Evolutionary conservation across 2,888 invertebrate species (phyloP).

Genomic region (Isoperla grammatica): DNA sequence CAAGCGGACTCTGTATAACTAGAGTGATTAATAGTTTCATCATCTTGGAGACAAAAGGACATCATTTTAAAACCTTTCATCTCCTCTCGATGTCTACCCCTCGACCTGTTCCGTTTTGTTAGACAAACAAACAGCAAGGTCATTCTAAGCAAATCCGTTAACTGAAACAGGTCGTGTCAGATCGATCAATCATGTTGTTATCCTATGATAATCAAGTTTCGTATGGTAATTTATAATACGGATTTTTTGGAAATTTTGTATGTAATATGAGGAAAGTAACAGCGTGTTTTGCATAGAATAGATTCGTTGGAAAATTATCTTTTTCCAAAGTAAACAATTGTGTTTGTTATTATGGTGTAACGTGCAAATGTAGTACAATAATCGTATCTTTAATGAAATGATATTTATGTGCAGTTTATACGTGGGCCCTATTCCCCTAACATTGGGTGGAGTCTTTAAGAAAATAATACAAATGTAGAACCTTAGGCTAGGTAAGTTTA

Average conservation of each 20-base stretch:
- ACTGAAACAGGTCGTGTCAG: not conserved
- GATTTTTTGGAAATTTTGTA: not conserved
- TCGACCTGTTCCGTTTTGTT: not conserved
- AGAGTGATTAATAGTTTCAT: slow-evolving; percentile 10
- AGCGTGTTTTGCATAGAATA: too few relatives aligned
- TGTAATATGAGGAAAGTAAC: too few relatives aligned
- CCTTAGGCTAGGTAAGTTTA: too few relatives aligned
- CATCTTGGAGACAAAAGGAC: slow-evolving; percentile 13
- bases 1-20: not conserved
- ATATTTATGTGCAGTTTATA: too few relatives aligned
- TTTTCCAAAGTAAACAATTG: too few relatives aligned
- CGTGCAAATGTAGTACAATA: too few relatives aligned
- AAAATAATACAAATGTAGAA: too few relatives aligned
- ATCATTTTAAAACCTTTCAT: slow-evolving; percentile 1
- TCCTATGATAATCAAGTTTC: not conserved
- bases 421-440: too few relatives aligned
- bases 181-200: slow-evolving; percentile 9
- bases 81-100: not conserved
- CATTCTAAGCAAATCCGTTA: slow-evolving; percentile 7
- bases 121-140: slow-evolving; percentile 11
- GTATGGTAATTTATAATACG: not conserved
- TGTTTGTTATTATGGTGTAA: too few relatives aligned
- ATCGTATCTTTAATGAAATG: too few relatives aligned
- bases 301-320: too few relatives aligned
- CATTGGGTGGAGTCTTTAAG: too few relatives aligned